Conservation (phyloP, 2,888 invertebrate species). For the Euzophera pinguis region DNA sequence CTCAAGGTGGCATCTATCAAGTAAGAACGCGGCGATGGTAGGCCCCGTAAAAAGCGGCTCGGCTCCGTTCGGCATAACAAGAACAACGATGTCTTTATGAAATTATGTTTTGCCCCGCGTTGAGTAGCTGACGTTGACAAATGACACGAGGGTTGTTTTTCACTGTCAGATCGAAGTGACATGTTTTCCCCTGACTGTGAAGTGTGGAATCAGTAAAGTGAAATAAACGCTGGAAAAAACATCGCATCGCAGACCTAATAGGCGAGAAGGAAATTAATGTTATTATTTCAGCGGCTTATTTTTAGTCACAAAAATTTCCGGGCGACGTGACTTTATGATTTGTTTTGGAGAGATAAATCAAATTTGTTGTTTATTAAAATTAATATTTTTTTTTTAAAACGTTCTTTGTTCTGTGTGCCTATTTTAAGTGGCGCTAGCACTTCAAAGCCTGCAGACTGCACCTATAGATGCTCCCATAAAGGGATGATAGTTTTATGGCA, state of each 20-base stretch:
- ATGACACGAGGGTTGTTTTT: slow-evolving; percentile 71
- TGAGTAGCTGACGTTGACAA: slow-evolving; percentile 74
- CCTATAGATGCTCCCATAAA: too few species aligned
- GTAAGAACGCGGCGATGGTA: slow-evolving; percentile 36
- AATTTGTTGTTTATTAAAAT: background rate
- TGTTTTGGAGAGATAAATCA: background rate
- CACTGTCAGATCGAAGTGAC: slow-evolving; percentile 75
- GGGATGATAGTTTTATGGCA: too few species aligned
- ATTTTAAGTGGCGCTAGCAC: too few species aligned
- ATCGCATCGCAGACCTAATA: slow-evolving; percentile 29
- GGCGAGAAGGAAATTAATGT: slow-evolving; percentile 26
- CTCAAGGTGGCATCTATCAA: slow-evolving; percentile 30
- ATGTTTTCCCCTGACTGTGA: slow-evolving; percentile 63
- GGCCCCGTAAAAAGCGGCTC: slow-evolving; percentile 46
- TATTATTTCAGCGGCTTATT: slow-evolving; percentile 15
- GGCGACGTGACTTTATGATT: background rate
- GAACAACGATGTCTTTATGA: slow-evolving; percentile 75
- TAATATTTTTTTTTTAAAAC: background rate
- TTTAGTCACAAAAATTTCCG: slow-evolving; percentile 2
- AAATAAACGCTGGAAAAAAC: slow-evolving; percentile 51
- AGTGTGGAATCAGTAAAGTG: slow-evolving; percentile 62
- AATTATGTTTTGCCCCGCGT: slow-evolving; percentile 70
- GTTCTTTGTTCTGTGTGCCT: too few species aligned
- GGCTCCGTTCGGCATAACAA: slow-evolving; percentile 47
- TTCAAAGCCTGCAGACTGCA: too few species aligned